Evolutionary conservation across 1,140 invertebrate species (phyloP), one percentile per base, ranked within the genome.

Genomic region (Vollenhovia emeryi): DNA sequence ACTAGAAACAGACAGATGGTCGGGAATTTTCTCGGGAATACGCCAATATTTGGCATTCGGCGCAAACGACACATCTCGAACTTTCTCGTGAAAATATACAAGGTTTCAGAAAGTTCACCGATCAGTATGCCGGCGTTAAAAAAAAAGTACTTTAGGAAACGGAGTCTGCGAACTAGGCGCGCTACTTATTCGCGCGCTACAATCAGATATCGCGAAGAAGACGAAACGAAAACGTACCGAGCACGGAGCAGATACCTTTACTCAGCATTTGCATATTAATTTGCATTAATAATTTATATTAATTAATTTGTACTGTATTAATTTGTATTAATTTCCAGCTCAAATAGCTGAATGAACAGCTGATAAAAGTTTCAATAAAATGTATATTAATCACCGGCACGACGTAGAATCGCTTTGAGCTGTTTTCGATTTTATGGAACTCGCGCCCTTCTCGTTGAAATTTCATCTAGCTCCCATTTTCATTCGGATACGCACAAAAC

Each of bases 51-150:
- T 57, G 50, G 24, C 50, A 36, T 45, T 66, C 15, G 43, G 50
- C 27, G 24, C 36, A 43, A 73, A 55, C 48, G 48, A 78, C n/a
- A 43, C 18, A 69, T 73, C 66, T 57, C 33, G 30, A 82, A 82
- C 24, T 82, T 82, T 59, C n/a, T 57, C 36, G 24, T 55, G 52
- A 27, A 82, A 82, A 82, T 82, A 33, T 52, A 45, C 36, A 36
- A 57, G n/a, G 36, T 45, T 59, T 73, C 24, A 11, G 5, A 43
- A 73, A 82, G 27, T 82, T 82, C 27, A 33, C 62, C 27, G 36
- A 82, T 24, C 66, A 21, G 50, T n/a, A 59, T 13, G 36, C 50
- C 15, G 18, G 0, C 27, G 36, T 57, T 57, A 43, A 59, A 82
- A 43, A 59, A 82, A 73, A 73, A 73, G 66, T 69, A 30, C n/a